phyloP scores from a whole-genome alignment of 2,113 vertebrate genomes.

The Tringa solitaria region DNA sequence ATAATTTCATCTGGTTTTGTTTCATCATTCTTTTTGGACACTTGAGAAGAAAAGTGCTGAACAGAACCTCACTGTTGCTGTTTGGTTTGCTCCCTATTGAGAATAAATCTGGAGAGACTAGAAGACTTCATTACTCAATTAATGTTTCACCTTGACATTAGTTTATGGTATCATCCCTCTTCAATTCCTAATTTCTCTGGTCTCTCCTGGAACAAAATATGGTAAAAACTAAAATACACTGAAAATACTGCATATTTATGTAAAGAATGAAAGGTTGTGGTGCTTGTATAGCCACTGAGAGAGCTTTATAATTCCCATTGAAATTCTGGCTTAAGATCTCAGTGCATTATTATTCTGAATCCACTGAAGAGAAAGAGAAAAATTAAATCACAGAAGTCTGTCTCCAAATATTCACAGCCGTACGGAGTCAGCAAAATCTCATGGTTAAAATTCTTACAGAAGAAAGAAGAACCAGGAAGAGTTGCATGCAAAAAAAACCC shows the following conservation, averaged over 20 bases:
- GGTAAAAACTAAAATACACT: neutral
- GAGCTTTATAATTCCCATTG: neutral
- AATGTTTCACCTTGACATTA: neutral
- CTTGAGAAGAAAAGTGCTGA: neutral
- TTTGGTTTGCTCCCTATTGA: neutral
- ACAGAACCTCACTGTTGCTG: neutral
- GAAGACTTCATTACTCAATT: neutral
- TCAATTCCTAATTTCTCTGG: neutral
- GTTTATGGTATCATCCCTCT: neutral
- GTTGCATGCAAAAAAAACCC: neutral
- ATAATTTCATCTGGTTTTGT: neutral
- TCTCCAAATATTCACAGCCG: neutral
- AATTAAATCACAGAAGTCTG: neutral
- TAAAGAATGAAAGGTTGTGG: neutral
- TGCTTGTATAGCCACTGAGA: neutral
- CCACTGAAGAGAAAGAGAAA: neutral
- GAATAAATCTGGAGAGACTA: neutral
- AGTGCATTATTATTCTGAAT: neutral
- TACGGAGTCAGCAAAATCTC: neutral
- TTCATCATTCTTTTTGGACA: neutral
- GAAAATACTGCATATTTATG: neutral
- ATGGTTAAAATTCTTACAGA: neutral
- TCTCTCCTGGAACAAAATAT: neutral
- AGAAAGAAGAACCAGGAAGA: neutral
- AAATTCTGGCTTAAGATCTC: neutral